Base-by-base conservation (phyloP, 2,888 invertebrate species). In the Agrilus mali region DNA sequence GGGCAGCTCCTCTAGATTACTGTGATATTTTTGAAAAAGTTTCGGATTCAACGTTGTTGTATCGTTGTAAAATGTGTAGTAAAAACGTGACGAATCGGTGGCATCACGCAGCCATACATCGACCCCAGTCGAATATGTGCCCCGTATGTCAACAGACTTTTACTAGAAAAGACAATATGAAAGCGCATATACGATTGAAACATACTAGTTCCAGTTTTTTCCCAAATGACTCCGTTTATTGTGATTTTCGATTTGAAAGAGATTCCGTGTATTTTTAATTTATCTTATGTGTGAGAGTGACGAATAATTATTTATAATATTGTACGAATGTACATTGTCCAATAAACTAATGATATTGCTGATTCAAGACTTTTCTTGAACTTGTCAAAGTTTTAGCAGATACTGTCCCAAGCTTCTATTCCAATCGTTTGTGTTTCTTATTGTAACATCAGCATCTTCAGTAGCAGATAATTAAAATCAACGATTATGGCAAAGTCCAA, bases 41-140 rank as follows among this genome's bases (percentile, higher is more conserved):
- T 20, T 49, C 55, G n/a, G 58, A 58, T 16, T 40, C 46, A 15
- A 58, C 60, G 31, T 62, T 63, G 49, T 67, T 74, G 53, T 75
- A 74, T 63, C 67, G 72, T 53, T 82, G 81, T 67, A 69, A 67
- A 50, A 61, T 75, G 52, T 80, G 80, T 65, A 75, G 77, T 48
- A 80, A 80, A 67, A 70, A 71, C 49, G 80, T 80, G 52, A 75
- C 71, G 58, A 78, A 79, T 65, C 68, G 78, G 56, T 79, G 80
- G 73, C 78, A 80, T 59, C 79, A 79, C 59, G 68, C 77, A 64
- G 75, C 78, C 60, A 77, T 76, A 32, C 80, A 79, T 60, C 73
- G 73, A 51, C 77, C 78, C 13, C 75, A 75, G 55, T 72, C 73
- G 54, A 76, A 75, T 59, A 72, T 72, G 56, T 79, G 78, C 53